Percentiles rank a stretch among this genome's conserved stretches.
These are phyloP conservation scores for Protomyctophum bolini DNA, from an alignment of 2,113 vertebrate species.

Conservation along the genomic window DNA sequence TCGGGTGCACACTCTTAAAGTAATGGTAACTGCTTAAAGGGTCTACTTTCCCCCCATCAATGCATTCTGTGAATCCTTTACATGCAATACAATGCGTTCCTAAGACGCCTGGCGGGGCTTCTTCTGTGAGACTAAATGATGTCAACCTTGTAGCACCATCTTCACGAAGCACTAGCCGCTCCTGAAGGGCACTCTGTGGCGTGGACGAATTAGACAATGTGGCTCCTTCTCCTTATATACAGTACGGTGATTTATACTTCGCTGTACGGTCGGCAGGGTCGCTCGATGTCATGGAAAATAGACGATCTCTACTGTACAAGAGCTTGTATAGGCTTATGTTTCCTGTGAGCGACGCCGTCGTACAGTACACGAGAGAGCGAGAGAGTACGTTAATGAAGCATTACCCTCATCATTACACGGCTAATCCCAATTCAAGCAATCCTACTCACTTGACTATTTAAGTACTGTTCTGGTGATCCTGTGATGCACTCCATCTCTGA, in stretches of 20 bases:
- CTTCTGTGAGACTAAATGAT: neutral
- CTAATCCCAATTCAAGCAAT: neutral
- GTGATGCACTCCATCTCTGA: constrained; percentile 1
- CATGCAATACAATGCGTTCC: constrained; percentile 10
- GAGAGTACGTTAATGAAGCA: no score
- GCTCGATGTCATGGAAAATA: no score
- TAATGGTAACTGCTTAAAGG: no score
- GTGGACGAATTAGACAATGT: neutral
- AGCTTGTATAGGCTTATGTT: no score
- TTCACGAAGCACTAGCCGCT: neutral
- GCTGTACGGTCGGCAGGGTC: no score
- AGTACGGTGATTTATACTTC: no score
- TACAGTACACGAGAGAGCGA: no score
- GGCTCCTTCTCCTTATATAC: neutral
- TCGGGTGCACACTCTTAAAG: no score
- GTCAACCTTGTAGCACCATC: neutral
- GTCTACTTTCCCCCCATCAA: neutral
- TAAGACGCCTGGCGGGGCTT: constrained; percentile 4
- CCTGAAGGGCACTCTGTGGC: neutral
- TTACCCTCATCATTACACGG: neutral
- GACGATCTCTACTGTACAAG: no score
- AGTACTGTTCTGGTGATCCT: neutral
- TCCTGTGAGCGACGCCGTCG: no score
- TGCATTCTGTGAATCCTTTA: constrained; percentile 13
- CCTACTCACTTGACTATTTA: neutral